Evolutionary conservation across 2,797 vertebrate genomes (phyloP).

Genomic region (Potorous gilbertii): DNA sequence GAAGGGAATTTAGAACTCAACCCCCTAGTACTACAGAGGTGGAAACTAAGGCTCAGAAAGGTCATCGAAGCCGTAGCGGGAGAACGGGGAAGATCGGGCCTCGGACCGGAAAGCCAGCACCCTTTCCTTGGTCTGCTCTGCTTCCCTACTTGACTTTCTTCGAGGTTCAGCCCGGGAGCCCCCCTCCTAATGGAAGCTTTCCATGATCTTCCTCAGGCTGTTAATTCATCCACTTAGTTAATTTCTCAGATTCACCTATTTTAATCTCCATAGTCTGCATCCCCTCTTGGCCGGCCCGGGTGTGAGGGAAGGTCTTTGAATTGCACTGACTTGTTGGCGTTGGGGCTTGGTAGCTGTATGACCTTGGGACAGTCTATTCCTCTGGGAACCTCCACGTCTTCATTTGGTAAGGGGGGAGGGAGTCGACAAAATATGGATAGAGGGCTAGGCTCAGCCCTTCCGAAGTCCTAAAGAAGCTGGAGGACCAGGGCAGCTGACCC

Average conservation of each 20-base stretch:
- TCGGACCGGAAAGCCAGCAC: no score
- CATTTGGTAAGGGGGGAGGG: background rate
- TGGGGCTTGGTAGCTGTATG: background rate
- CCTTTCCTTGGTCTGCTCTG: background rate
- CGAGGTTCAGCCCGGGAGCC: background rate
- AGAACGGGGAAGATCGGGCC: no score
- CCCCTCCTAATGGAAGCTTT: background rate
- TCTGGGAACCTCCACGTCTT: no score
- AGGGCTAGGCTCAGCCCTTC: no score
- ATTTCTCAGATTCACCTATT: background rate
- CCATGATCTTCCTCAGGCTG: background rate
- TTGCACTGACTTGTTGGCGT: background rate
- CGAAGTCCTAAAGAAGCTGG: no score
- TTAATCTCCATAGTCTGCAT: background rate
- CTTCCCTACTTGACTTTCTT: background rate
- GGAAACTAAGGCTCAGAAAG: background rate
- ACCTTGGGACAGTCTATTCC: background rate
- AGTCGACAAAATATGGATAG: no score
- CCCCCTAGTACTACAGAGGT: background rate
- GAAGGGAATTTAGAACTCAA: background rate
- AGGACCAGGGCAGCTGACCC: no score
- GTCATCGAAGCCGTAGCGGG: background rate
- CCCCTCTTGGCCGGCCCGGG: no score
- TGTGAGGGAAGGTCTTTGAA: no score
- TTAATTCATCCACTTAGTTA: no score